Evolutionary conservation across 1,140 invertebrate species (phyloP), one percentile per base, ranked within the genome.

Genomic region (Drosophila azteca): DNA sequence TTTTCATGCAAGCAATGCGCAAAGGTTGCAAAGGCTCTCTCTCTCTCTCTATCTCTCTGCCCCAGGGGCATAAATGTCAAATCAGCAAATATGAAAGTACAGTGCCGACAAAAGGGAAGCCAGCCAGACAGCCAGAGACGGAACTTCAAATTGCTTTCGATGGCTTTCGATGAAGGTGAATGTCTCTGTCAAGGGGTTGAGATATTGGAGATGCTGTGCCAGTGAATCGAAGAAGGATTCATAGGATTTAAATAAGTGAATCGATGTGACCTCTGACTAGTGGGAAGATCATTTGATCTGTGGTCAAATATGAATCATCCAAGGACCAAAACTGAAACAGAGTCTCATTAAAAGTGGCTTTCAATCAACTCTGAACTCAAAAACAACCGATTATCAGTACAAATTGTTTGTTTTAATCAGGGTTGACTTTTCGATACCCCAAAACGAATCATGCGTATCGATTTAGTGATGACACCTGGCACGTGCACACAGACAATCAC

Each of bases 1-100:
- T 83, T 79, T 80, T 85, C 81, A 79, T 74, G 62, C 81, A 61
- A 60, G 62, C 80, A 76, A 79, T 79, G 80, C 76, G 81, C 80
- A 76, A 83, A 73, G 70, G 80, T 74, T 85, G 48, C 74, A 49
- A 66, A 50, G 48, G 49, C 45, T 15, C 39, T 26, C 24, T 5
- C 17, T 20, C 24, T 5, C 17, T 20, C 24, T 5, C 17, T 20
- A n/a, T 15, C 39, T 26, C 24, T 5, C 17, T 20, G 17, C 48
- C 63, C 20, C 29, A 35, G 7, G 26, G 44, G 51, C 65, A 51
- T 76, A 87, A 78, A 70, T 81, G 82, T 73, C 70, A 88, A 76
- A 82, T 82, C 81, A 78, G 81, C 82, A 65, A 69, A 80, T 64
- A 62, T 62, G 63, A 31, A 24, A 69, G 72, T 67, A 76, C 71